Conservation (phyloP, 2,797 vertebrate genomes). For the Zalophus californianus region DNA sequence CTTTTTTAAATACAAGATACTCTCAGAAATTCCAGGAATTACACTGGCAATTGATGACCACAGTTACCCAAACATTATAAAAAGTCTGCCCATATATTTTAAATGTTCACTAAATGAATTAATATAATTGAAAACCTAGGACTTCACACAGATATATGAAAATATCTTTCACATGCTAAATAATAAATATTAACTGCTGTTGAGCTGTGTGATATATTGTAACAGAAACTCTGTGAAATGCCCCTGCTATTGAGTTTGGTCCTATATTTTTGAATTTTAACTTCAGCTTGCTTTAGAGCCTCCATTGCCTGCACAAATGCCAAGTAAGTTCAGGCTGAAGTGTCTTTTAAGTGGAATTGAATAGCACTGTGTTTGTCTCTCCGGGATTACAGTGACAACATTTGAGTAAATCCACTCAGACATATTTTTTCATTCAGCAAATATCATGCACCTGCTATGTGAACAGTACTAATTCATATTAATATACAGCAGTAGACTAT, state of each 20-base stretch:
- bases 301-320: background rate
- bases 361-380: background rate
- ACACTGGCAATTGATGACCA: background rate
- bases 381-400: background rate
- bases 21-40: background rate
- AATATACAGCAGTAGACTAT: background rate
- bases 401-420: background rate
- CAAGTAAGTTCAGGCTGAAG: fast-evolving
- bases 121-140: background rate
- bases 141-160: background rate
- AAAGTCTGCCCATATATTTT: background rate
- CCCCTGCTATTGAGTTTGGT: background rate
- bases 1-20: background rate
- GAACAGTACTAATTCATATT: background rate
- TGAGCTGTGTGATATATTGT: background rate
- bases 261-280: background rate
- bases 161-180: background rate
- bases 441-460: background rate
- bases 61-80: background rate
- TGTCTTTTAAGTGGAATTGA: background rate
- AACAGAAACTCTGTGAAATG: background rate
- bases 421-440: background rate
- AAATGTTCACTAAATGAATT: background rate
- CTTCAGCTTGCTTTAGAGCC: background rate
- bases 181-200: background rate